A percentile compares a stretch with the other conserved stretches of the same genome.
phyloP scores from a whole-genome alignment of 1,140 invertebrate species.

The Philopotamus ludificatus region DNA sequence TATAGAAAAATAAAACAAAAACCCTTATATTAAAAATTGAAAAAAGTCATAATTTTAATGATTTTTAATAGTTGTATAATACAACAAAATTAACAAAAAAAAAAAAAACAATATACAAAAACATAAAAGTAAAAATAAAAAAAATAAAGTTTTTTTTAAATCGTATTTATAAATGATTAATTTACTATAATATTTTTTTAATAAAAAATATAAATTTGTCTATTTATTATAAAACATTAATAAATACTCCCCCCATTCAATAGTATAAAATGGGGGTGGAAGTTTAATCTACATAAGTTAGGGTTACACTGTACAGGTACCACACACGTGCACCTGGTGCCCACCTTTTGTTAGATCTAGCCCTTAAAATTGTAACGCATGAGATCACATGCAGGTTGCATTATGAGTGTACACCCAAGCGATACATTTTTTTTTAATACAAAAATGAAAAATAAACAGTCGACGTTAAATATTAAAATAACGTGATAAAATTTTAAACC shows the following conservation, averaged over 20 bases:
- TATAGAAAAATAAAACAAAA: background rate
- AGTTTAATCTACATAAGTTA: conserved; percentile 31
- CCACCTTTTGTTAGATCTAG: conserved; percentile 19
- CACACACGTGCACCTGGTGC: conserved; percentile 20
- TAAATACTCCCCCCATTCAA: conserved; percentile 14
- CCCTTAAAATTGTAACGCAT: conserved; percentile 20
- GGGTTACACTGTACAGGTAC: conserved; percentile 20
- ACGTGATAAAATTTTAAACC: no score
- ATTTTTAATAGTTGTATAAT: no score
- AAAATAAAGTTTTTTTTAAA: no score
- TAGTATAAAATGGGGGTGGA: conserved; percentile 21
- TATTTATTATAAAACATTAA: background rate
- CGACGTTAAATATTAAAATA: no score
- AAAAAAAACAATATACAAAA: background rate
- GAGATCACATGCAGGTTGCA: conserved; percentile 26
- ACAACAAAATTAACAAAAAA: no score
- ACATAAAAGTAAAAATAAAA: background rate
- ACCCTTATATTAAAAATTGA: no score
- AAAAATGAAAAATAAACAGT: no score
- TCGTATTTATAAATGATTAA: background rate
- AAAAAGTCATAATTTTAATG: no score
- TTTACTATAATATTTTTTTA: background rate
- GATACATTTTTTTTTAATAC: no score
- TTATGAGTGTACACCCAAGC: no score
- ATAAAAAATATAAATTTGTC: background rate